Percentiles rank a stretch among this genome's conserved stretches.
These are phyloP conservation scores for Caenorhabditis virilis DNA, from an alignment of 2,888 invertebrate genomes.

Conservation along the genomic window DNA sequence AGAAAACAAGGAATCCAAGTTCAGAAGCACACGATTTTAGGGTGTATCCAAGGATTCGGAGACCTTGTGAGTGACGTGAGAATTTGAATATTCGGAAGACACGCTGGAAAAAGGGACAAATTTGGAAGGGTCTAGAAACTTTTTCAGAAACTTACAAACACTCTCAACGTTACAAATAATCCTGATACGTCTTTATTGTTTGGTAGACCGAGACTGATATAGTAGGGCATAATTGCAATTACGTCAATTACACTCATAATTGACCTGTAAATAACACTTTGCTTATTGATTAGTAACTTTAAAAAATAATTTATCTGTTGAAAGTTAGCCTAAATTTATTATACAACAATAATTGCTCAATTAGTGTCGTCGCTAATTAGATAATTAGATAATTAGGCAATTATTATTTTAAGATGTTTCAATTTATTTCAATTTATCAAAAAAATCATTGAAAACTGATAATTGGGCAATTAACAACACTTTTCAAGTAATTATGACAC, in stretches of 20 bases:
- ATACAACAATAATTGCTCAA: no score
- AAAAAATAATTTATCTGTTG: no score
- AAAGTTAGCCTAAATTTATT: no score
- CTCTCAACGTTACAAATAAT: constrained; percentile 96
- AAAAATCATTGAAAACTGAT: no score
- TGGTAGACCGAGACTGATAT: constrained; percentile 89
- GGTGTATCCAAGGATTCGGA: constrained; percentile 97
- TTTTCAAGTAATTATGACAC: no score
- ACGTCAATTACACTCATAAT: constrained; percentile 99
- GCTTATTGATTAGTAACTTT: not conserved
- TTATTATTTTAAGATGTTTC: no score
- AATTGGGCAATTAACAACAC: no score
- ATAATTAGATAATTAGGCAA: no score
- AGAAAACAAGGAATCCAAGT: constrained; percentile 97
- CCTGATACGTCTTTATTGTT: constrained; percentile 78
- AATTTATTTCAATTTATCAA: no score
- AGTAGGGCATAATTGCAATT: constrained; percentile 97
- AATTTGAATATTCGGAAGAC: constrained; percentile 99
- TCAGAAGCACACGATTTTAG: constrained; percentile 76
- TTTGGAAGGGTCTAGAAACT: not conserved
- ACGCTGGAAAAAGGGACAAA: constrained; percentile 71
- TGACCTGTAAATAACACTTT: constrained; percentile 75
- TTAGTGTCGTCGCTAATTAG: no score
- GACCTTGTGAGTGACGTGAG: constrained; percentile 96
- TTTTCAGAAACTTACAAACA: constrained; percentile 75